Percentiles rank a stretch among this genome's conserved stretches.
Conservation (phyloP, 2,888 invertebrate species). For the Eremobia ochroleuca region DNA sequence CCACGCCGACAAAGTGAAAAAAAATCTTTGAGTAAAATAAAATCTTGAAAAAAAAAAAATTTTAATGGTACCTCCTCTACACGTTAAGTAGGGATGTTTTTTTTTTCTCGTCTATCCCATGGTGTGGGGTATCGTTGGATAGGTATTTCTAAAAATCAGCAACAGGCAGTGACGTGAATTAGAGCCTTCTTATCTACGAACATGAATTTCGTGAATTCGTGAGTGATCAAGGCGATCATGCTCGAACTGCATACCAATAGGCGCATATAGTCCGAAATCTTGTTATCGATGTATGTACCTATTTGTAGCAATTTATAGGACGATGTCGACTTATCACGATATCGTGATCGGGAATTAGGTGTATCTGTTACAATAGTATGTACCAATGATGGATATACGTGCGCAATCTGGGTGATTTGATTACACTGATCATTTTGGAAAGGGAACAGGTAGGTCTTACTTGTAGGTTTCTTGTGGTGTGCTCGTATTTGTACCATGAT, state of each 20-base stretch:
- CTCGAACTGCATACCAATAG: conserved; percentile 40
- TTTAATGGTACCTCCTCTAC: no score
- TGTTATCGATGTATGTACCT: neutral
- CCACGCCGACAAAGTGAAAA: no score
- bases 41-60: no score
- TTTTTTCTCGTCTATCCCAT: no score
- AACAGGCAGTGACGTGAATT: conserved; percentile 4
- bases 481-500: neutral
- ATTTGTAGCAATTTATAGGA: conserved; percentile 37
- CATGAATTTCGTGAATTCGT: conserved; percentile 46
- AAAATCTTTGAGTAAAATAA: no score
- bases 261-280: conserved; percentile 16
- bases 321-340: conserved; percentile 45
- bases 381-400: conserved; percentile 13
- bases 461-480: neutral
- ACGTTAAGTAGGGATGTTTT: no score
- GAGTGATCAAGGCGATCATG: conserved; percentile 5
- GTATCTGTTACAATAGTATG: neutral
- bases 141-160: no score
- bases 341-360: conserved; percentile 47
- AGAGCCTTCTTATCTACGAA: neutral
- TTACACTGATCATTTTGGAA: conserved; percentile 29
- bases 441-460: neutral
- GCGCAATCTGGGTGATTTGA: conserved; percentile 11
- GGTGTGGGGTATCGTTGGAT: no score